Percentiles rank a stretch among this genome's conserved stretches.
phyloP scores from a whole-genome alignment of 2,888 invertebrate species.

The Tortrix viridana region DNA sequence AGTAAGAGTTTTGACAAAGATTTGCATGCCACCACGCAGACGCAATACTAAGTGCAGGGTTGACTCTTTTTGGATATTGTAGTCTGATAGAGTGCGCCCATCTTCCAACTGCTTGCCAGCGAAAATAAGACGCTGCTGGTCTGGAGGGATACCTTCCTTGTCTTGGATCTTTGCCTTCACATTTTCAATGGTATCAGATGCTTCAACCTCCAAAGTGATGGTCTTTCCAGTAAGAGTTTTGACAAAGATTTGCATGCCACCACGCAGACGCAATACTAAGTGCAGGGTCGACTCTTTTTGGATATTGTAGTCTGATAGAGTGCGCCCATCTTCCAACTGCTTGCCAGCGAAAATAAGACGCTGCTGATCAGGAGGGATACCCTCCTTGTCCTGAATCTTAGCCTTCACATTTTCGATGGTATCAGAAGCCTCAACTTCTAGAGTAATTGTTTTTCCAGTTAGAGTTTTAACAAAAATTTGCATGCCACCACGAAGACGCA shows the following conservation, averaged over 20 bases:
- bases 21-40: conserved; percentile 52
- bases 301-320: conserved; percentile 65
- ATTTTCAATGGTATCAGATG: conserved; percentile 41
- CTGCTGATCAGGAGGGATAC: conserved; percentile 69
- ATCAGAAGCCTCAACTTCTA: conserved; percentile 64
- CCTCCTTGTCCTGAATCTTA: conserved; percentile 69
- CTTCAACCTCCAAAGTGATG: conserved; percentile 39
- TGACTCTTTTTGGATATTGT: conserved; percentile 40
- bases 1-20: conserved; percentile 58
- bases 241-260: conserved; percentile 50
- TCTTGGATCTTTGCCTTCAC: conserved; percentile 41
- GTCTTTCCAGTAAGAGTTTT: conserved; percentile 41
- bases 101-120: conserved; percentile 41
- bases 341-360: conserved; percentile 66
- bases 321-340: conserved; percentile 65
- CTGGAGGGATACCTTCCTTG: conserved; percentile 40
- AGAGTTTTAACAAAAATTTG: conserved; percentile 67
- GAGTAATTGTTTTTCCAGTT: conserved; percentile 65
- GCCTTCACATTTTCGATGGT: conserved; percentile 69
- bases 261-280: conserved; percentile 61
- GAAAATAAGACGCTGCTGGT: conserved; percentile 40
- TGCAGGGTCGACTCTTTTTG: conserved; percentile 67
- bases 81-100: conserved; percentile 39
- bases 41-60: conserved; percentile 38
- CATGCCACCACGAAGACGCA: conserved; percentile 70